Conservation (phyloP, 2,888 invertebrate species). For the Cryptosula pallasiana region DNA sequence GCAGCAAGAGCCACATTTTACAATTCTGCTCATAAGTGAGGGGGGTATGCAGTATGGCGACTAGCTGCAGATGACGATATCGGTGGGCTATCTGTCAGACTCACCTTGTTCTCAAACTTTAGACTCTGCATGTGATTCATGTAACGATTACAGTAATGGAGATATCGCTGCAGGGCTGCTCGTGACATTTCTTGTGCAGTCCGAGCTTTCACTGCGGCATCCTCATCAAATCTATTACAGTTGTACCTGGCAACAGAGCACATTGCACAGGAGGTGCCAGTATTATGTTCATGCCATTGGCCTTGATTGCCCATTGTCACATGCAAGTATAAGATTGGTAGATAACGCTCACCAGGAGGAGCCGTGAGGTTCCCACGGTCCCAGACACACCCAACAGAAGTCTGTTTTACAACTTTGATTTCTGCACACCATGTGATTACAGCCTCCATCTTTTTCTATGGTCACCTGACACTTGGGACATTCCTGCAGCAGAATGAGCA, state of each 20-base stretch:
- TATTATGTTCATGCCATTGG: too few species aligned
- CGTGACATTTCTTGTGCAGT: slow-evolving; percentile 90
- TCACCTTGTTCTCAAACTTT: slow-evolving; percentile 85
- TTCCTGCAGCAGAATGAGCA: slow-evolving; percentile 60
- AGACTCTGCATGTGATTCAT: slow-evolving; percentile 99
- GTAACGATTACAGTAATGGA: slow-evolving; percentile 97
- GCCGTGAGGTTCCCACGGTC: slow-evolving; percentile 97
- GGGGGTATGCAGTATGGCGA: too few species aligned
- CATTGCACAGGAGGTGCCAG: too few species aligned
- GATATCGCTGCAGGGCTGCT: slow-evolving; percentile 88
- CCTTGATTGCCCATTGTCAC: too few species aligned
- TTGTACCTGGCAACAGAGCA: slow-evolving; percentile 64
- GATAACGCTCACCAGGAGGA: slow-evolving; percentile 70
- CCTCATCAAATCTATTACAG: slow-evolving; percentile 95
- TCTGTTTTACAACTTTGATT: slow-evolving; percentile 96
- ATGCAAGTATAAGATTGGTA: not conserved
- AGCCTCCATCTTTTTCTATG: slow-evolving; percentile 79
- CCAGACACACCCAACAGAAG: slow-evolving; percentile 99
- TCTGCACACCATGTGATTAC: slow-evolving; percentile 99
- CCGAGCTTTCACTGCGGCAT: slow-evolving; percentile 89
- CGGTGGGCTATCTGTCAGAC: too few species aligned
- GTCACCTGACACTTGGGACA: slow-evolving; percentile 93
- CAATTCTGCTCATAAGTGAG: too few species aligned
- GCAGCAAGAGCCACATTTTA: too few species aligned
- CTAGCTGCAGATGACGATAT: too few species aligned